These are phyloP conservation scores for Caenorhabditis doughertyi DNA, from an alignment of 2,888 invertebrate species.

Conservation along the genomic window DNA sequence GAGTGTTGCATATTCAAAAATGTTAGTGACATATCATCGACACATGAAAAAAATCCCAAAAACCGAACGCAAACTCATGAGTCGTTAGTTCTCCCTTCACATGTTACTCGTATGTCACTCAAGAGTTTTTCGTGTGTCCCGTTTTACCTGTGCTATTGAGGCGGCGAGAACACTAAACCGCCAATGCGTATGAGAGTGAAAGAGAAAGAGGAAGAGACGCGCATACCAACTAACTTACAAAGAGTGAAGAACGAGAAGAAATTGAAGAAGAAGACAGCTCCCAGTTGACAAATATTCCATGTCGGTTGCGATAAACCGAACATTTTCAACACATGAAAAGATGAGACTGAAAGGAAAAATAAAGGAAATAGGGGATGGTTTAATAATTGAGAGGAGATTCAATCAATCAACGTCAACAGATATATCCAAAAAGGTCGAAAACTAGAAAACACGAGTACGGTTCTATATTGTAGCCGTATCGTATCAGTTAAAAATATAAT, in stretches of 20 bases:
- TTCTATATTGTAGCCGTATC: neutral
- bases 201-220: neutral
- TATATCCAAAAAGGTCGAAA: neutral
- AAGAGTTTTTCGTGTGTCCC: too few species aligned
- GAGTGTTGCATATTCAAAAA: too few species aligned
- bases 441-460: conserved; percentile 16
- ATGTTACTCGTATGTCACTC: too few species aligned
- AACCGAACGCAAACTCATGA: too few species aligned
- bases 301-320: conserved; percentile 34
- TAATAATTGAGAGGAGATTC: neutral
- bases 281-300: conserved; percentile 60
- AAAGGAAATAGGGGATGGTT: neutral
- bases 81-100: too few species aligned
- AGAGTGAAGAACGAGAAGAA: conserved; percentile 63
- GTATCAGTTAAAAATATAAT: neutral
- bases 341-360: neutral
- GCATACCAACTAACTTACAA: conserved; percentile 30
- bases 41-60: too few species aligned
- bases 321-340: conserved; percentile 11
- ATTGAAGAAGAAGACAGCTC: conserved; percentile 62
- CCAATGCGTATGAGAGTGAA: neutral
- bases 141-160: conserved; percentile 70
- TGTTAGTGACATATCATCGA: too few species aligned
- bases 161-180: neutral
- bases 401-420: conserved; percentile 16